A percentile compares a stretch with the other conserved stretches of the same genome.
These are phyloP conservation scores for Phodopus roborovskii DNA, from an alignment of 2,113 vertebrate genomes.

Conservation along the genomic window DNA sequence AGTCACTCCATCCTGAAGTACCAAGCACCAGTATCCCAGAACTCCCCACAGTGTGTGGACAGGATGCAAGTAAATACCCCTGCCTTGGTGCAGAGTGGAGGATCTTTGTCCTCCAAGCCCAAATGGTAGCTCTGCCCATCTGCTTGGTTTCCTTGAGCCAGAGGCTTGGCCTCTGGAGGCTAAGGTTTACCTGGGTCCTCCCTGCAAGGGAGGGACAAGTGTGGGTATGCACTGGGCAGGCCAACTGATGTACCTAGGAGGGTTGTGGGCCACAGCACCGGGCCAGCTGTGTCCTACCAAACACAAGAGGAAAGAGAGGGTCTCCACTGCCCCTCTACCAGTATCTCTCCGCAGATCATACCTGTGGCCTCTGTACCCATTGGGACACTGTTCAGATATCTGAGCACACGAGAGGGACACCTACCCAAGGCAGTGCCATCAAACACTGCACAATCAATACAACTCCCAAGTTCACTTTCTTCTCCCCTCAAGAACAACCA, in stretches of 20 bases:
- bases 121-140: background rate
- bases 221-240: background rate
- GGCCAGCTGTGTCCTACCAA: background rate
- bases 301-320: background rate
- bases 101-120: background rate
- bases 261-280: background rate
- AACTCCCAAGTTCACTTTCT: background rate
- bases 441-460: background rate
- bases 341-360: background rate
- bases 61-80: too few relatives aligned
- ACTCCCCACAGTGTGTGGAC: background rate
- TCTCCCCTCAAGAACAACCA: constrained; percentile 72
- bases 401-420: background rate
- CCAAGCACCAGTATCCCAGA: background rate
- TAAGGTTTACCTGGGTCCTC: background rate
- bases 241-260: background rate
- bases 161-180: background rate
- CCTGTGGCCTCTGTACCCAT: background rate
- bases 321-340: background rate
- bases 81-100: background rate
- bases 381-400: background rate
- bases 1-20: fast-evolving
- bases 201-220: background rate
- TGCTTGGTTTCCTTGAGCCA: background rate
- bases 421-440: too few relatives aligned